These are phyloP conservation scores for Cosmorhoe ocellata DNA, from an alignment of 2,888 invertebrate genomes.

Conservation along the genomic window DNA sequence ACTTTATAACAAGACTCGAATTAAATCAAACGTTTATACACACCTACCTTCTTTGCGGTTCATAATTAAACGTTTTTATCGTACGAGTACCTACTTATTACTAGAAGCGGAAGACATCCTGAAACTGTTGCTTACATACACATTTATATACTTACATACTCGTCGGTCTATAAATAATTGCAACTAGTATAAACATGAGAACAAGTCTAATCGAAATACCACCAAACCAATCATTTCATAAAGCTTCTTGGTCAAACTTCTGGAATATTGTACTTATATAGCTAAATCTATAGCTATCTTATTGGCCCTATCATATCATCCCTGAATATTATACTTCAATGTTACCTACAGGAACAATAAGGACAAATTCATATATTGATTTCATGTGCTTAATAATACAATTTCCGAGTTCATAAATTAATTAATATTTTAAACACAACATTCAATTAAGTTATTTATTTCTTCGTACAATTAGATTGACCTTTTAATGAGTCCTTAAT, in stretches of 20 bases:
- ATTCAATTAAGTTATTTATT: slow-evolving; percentile 8
- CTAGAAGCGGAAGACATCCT: slow-evolving; percentile 12
- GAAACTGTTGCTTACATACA: background rate
- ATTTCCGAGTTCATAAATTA: background rate
- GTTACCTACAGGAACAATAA: background rate
- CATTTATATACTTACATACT: background rate
- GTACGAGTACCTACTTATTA: background rate
- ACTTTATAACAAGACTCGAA: slow-evolving; percentile 26
- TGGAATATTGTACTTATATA: too few relatives aligned
- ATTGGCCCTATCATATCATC: too few relatives aligned
- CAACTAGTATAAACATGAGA: too few relatives aligned
- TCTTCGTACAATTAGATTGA: slow-evolving; percentile 6
- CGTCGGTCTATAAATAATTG: too few relatives aligned
- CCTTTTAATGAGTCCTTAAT: background rate
- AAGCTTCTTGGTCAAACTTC: too few relatives aligned
- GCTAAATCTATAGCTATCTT: too few relatives aligned
- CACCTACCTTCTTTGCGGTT: too few relatives aligned
- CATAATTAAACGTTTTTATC: background rate
- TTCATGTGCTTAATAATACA: slow-evolving; percentile 2
- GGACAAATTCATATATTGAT: background rate
- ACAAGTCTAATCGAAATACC: too few relatives aligned
- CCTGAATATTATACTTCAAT: background rate
- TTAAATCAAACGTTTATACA: slow-evolving; percentile 1
- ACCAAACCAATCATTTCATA: too few relatives aligned
- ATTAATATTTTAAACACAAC: background rate